These are phyloP conservation scores for Connochaetes taurinus DNA, from an alignment of 2,113 vertebrate genomes.

Conservation along the genomic window DNA sequence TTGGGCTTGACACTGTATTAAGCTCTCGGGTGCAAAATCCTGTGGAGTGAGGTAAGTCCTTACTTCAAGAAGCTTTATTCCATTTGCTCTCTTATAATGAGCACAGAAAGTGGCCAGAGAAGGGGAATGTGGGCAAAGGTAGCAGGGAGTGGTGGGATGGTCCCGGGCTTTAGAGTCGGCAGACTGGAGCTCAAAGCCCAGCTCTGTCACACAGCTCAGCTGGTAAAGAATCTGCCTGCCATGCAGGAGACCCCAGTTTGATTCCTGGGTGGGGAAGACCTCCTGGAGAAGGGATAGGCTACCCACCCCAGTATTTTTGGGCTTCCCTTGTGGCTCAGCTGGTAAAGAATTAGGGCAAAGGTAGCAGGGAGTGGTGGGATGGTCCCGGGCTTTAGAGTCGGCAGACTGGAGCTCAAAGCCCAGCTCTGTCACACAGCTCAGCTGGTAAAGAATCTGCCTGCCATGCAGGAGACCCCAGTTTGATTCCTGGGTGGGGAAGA, in stretches of 20 bases:
- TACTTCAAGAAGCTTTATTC: background rate
- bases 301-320: too few species aligned
- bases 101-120: background rate
- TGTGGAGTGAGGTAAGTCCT: background rate
- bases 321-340: too few species aligned
- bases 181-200: background rate
- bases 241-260: too few species aligned
- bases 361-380: too few species aligned
- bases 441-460: background rate
- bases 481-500: background rate
- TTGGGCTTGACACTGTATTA: accelerated
- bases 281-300: too few species aligned
- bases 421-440: too few species aligned
- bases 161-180: background rate
- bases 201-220: background rate
- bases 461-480: background rate
- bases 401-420: too few species aligned
- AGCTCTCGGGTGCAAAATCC: background rate
- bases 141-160: background rate
- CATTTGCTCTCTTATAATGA: background rate
- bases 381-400: too few species aligned
- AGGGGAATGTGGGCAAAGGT: too few species aligned
- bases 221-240: background rate
- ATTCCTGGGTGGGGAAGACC: too few species aligned
- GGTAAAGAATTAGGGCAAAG: too few species aligned